Evolutionary conservation across 2,797 vertebrate genomes (phyloP).

Genomic region (Amblyopsis hoosieri): DNA sequence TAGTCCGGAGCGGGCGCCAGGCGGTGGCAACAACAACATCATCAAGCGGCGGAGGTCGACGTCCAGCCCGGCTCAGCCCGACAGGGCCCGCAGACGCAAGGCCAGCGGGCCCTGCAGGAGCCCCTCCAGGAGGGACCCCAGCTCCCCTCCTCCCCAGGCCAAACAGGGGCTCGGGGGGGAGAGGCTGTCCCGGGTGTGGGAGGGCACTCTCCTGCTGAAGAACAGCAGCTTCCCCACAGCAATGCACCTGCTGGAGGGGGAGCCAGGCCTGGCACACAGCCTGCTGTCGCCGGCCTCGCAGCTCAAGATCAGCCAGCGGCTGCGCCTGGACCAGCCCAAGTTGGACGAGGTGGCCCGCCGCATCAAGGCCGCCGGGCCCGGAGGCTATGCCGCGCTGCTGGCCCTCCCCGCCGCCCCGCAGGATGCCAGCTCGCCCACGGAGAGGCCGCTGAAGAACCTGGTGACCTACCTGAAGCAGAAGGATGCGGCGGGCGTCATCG

Average conservation of each 20-base stretch:
- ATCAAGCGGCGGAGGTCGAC: conserved; percentile 71
- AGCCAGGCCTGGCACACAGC: conserved; percentile 84
- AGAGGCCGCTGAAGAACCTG: conserved; percentile 97
- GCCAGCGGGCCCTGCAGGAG: conserved; percentile 81
- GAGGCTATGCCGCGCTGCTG: conserved; percentile 88
- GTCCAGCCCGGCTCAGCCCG: conserved; percentile 44
- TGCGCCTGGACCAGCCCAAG: conserved; percentile 96
- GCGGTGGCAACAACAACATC: conserved; percentile 47
- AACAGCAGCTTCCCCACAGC: conserved; percentile 97
- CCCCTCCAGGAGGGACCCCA: conserved; percentile 72
- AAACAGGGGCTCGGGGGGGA: conserved; percentile 62
- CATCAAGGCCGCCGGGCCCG: conserved; percentile 91
- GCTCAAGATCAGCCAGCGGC: conserved; percentile 96
- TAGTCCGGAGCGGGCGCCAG: conserved; percentile 72
- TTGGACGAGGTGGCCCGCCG: conserved; percentile 96
- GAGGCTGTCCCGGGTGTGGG: conserved; percentile 90
- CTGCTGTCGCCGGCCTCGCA: conserved; percentile 88
- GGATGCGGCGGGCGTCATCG: conserved; percentile 98
- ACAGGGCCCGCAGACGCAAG: conserved; percentile 69
- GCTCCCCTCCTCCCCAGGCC: conserved; percentile 59
- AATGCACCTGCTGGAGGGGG: conserved; percentile 95
- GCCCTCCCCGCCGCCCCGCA: conserved; percentile 87
- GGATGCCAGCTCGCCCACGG: conserved; percentile 80
- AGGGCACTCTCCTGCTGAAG: conserved; percentile 94
- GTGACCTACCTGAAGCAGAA: conserved; percentile 99